Conservation (phyloP, 92 coral and sea anemone genomes). For the Porites rus region DNA sequence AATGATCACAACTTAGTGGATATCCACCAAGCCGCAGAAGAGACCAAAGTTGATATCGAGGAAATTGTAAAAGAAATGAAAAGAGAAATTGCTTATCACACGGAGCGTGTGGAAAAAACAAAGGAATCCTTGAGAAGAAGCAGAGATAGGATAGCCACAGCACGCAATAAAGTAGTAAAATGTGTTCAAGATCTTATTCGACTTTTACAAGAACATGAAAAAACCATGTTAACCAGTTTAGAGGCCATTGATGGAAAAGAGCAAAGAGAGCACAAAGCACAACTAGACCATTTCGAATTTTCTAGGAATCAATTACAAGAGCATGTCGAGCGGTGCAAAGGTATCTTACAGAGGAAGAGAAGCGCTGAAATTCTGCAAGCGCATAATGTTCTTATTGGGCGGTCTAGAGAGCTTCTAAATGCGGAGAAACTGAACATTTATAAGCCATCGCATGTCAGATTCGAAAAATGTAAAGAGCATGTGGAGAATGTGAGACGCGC, state of each 20-base stretch:
- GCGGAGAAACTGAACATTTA: not conserved
- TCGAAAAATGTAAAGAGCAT: too few relatives aligned
- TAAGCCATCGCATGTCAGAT: too few relatives aligned
- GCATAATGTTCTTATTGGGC: not conserved
- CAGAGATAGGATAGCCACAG: not conserved
- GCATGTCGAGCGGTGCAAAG: not conserved
- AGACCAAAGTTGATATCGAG: not conserved
- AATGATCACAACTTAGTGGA: not conserved
- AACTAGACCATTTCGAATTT: not conserved
- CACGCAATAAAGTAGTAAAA: not conserved
- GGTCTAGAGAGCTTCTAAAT: not conserved
- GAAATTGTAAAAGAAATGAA: not conserved
- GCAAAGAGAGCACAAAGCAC: not conserved
- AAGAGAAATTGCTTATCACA: not conserved
- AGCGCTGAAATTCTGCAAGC: constrained; percentile 8
- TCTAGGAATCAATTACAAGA: too few relatives aligned
- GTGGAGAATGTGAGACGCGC: not conserved
- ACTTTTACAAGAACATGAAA: not conserved
- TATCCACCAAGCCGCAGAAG: not conserved
- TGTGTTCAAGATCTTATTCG: not conserved
- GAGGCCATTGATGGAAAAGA: not conserved
- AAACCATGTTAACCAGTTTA: not conserved
- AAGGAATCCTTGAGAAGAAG: not conserved
- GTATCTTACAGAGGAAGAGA: not conserved
- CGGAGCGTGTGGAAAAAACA: not conserved